Evolutionary conservation across 2,797 vertebrate species (phyloP).

Genomic region (Tympanoctomys barrerae): DNA sequence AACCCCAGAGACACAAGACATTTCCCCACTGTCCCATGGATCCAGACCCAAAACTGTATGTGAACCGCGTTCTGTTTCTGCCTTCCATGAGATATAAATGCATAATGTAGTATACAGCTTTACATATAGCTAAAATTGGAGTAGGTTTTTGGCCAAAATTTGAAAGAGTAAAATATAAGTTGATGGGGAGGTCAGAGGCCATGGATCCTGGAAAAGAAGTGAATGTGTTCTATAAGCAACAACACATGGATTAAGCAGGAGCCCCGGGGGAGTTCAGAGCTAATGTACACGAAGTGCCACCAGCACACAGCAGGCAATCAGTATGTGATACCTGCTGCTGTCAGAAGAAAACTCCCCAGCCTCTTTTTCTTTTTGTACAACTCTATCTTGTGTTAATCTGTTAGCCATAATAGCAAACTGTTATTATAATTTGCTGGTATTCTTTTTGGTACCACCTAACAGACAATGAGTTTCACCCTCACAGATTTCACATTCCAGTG

Average conservation of each 20-base stretch:
- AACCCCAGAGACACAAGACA: not conserved
- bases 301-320: not conserved
- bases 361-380: constrained; percentile 13
- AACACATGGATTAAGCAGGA: not conserved
- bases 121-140: not conserved
- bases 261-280: not conserved
- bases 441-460: not conserved
- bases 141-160: not conserved
- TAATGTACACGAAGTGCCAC: no score
- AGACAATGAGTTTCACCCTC: not conserved
- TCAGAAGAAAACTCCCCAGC: not conserved
- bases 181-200: not conserved
- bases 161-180: not conserved
- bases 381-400: not conserved
- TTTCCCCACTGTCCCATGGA: not conserved
- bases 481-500: not conserved
- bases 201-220: not conserved
- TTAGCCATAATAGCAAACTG: not conserved
- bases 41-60: not conserved
- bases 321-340: not conserved
- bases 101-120: not conserved
- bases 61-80: not conserved
- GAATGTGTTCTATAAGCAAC: not conserved
- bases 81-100: not conserved
- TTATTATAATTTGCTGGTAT: not conserved